These are phyloP conservation scores for Zaprionus taronus DNA, from an alignment of 1,140 invertebrate species.

Conservation along the genomic window DNA sequence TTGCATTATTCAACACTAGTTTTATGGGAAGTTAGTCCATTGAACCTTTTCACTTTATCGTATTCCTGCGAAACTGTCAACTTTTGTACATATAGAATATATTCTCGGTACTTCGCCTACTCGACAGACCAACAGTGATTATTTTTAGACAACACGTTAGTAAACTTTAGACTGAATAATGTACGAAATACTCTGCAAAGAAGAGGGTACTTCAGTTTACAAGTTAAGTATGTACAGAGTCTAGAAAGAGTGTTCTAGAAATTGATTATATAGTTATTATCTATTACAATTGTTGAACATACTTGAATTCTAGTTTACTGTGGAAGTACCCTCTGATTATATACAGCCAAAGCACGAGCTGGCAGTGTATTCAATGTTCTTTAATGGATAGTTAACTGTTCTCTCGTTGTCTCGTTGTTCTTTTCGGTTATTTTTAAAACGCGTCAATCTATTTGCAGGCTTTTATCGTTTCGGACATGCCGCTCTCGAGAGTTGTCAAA, in stretches of 20 bases:
- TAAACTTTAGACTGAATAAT: constrained; percentile 5
- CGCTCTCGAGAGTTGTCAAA: constrained; percentile 49
- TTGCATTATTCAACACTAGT: no score
- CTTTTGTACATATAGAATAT: neutral
- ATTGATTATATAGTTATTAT: no score
- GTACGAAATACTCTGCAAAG: neutral
- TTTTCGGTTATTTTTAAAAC: constrained; percentile 29
- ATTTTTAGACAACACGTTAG: constrained; percentile 7
- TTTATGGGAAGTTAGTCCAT: neutral
- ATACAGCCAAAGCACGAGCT: no score
- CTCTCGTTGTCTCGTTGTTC: neutral
- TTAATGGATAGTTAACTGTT: neutral
- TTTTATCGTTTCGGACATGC: constrained; percentile 58
- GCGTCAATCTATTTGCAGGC: constrained; percentile 25
- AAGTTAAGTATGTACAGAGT: neutral
- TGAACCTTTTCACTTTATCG: neutral
- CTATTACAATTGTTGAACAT: no score
- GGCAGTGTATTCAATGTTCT: neutral
- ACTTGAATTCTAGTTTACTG: no score
- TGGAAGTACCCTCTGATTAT: neutral
- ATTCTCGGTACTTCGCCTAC: constrained; percentile 2
- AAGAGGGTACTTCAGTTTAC: neutral
- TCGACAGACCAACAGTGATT: constrained; percentile 1
- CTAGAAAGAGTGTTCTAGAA: neutral
- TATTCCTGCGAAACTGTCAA: neutral